Evolutionary conservation across 2,797 vertebrate species (phyloP).

Genomic region (Sebastes baramenuke): DNA sequence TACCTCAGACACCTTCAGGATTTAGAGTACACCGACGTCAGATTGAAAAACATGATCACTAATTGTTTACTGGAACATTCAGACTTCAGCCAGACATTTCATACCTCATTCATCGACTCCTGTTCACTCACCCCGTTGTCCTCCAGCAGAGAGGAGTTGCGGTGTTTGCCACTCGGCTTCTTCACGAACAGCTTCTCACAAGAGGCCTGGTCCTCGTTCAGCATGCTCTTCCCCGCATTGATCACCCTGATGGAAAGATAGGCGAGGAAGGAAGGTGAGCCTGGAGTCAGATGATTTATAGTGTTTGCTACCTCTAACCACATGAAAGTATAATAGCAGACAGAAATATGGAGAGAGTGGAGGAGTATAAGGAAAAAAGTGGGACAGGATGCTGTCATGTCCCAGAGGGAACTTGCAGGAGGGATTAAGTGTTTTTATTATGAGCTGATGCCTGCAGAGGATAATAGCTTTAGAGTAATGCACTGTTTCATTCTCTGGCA

Average conservation of each 20-base stretch:
- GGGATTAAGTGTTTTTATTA: constrained; percentile 72
- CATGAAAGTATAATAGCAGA: constrained; percentile 30
- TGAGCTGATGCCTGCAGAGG: constrained; percentile 54
- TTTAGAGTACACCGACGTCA: background rate
- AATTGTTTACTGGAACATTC: background rate
- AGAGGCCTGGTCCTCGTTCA: constrained; percentile 98
- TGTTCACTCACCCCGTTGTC: constrained; percentile 81
- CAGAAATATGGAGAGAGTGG: constrained; percentile 19
- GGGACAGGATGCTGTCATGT: constrained; percentile 52
- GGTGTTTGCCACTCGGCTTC: constrained; percentile 80
- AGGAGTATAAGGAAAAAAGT: constrained; percentile 13
- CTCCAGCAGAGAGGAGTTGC: constrained; percentile 73
- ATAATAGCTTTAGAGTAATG: constrained; percentile 69
- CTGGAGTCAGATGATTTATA: constrained; percentile 30
- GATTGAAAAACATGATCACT: background rate
- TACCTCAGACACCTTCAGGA: background rate
- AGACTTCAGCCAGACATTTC: background rate
- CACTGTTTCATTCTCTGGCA: constrained; percentile 38
- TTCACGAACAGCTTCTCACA: constrained; percentile 93
- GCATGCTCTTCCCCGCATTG: constrained; percentile 97
- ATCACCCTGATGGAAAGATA: constrained; percentile 87
- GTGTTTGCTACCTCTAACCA: constrained; percentile 27
- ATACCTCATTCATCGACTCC: background rate
- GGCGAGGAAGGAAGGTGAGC: constrained; percentile 7
- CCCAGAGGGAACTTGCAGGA: constrained; percentile 55